Evolutionary conservation across 2,113 vertebrate genomes (phyloP), one percentile per base, ranked within the genome.

Genomic region (Chroicocephalus ridibundus): DNA sequence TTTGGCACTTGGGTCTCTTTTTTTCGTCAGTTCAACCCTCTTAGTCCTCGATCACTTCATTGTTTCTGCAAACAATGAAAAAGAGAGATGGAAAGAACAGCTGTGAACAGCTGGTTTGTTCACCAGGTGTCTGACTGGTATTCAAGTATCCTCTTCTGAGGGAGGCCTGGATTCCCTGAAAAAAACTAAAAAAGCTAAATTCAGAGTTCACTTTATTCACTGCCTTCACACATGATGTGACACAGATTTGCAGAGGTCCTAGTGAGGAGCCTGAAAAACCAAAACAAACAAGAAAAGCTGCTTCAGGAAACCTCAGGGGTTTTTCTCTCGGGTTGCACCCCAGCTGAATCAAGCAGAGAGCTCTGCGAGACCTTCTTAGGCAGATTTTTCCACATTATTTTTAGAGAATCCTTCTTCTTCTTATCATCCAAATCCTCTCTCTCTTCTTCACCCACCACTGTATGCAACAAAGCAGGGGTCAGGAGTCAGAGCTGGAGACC

Each of bases 41-140:
- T 95, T 93, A 71, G 95, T 92, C 51, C 92, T 97, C 77, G 52
- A 97, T 96, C 86, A 20, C 93, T 94, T 97, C 94, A 97, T 96
- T 97, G 93, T 97, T 97, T 62, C 85, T 94, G 86, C 84, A 94
- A 97, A 98, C 96, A 98, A 97, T 96, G 89, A 96, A 94, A 94
- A 58, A 96, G 79, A 95, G 82, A 96, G 91, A 96, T 94, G 91
- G 81, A 96, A 97, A 97, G 74, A 97, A 85, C 95, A 96, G 95
- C 57, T 96, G 91, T 88, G 80, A 90, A 88, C 44, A 82, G 85
- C 86, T 97, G 95, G 77, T 70, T 95, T 85, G 75, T 90, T 96
- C 84, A 89, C 90, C 88, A 92, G 94, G 88, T 93, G 74, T 90
- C 82, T 70, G 85, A 91, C 81, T 90, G 80, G 86, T 91, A 80